phyloP scores from a whole-genome alignment of 1,140 invertebrate genomes.

The Drepana arcuata region DNA sequence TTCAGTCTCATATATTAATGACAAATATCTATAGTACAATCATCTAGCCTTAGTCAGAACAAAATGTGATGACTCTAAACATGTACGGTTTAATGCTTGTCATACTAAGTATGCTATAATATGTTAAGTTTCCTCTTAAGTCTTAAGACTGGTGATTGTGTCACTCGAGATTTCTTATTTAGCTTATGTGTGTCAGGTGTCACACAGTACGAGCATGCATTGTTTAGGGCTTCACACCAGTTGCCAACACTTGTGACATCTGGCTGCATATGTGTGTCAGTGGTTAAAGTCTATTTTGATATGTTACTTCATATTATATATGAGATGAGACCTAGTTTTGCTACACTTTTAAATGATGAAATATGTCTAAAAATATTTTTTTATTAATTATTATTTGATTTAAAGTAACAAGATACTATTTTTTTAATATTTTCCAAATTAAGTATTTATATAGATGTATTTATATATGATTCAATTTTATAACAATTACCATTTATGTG shows the following conservation, averaged over 20 bases:
- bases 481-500: no score
- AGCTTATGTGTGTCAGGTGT: constrained; percentile 30
- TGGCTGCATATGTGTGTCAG: constrained; percentile 36
- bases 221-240: constrained; percentile 19
- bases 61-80: constrained; percentile 20
- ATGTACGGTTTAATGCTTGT: no score
- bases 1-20: no score
- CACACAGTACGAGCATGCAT: constrained; percentile 24
- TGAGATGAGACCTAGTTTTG: no score
- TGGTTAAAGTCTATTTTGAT: constrained; percentile 33
- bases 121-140: constrained; percentile 27
- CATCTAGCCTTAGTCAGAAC: constrained; percentile 48
- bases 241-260: constrained; percentile 39
- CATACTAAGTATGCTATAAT: constrained; percentile 14
- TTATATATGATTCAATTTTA: no score
- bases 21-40: constrained; percentile 67
- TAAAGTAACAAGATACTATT: no score
- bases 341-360: no score
- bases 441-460: no score
- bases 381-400: no score
- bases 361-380: no score
- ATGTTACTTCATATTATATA: no score
- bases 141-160: constrained; percentile 39
- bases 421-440: no score
- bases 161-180: constrained; percentile 19